Evolutionary conservation across 1,140 invertebrate species (phyloP).

Genomic region (Patella vulgata): DNA sequence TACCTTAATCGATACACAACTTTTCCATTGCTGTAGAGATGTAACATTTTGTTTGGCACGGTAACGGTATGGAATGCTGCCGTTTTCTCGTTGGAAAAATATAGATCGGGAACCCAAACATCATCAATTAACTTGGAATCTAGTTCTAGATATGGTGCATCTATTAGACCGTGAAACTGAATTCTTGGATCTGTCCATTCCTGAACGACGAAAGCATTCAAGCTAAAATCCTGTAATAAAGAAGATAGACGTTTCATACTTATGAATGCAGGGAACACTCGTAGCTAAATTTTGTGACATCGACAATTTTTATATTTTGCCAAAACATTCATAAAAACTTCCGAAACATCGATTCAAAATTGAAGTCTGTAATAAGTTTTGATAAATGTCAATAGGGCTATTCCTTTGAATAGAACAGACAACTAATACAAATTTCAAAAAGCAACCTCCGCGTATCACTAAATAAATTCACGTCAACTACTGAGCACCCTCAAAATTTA

Average conservation of each 20-base stretch:
- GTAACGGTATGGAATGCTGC: slow-evolving; percentile 60
- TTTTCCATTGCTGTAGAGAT: slow-evolving; percentile 72
- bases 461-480: too few species aligned
- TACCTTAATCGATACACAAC: slow-evolving; percentile 50
- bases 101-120: slow-evolving; percentile 55
- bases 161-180: slow-evolving; percentile 30
- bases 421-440: too few species aligned
- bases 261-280: too few species aligned
- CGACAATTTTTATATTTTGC: too few species aligned
- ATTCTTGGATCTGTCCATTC: slow-evolving; percentile 62
- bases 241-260: background rate
- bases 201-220: slow-evolving; percentile 63
- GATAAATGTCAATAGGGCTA: too few species aligned
- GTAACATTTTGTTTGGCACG: slow-evolving; percentile 75
- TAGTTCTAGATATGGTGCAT: slow-evolving; percentile 42
- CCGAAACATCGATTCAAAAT: too few species aligned
- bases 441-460: too few species aligned
- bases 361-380: too few species aligned
- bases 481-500: too few species aligned
- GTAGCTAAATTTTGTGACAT: too few species aligned
- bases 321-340: too few species aligned
- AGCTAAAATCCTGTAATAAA: slow-evolving; percentile 57
- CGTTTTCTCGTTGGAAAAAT: slow-evolving; percentile 74
- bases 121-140: slow-evolving; percentile 47
- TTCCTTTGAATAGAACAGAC: too few species aligned